Conservation (phyloP, 92 coral and sea anemone genomes). For the Pocillopora meandrina region DNA sequence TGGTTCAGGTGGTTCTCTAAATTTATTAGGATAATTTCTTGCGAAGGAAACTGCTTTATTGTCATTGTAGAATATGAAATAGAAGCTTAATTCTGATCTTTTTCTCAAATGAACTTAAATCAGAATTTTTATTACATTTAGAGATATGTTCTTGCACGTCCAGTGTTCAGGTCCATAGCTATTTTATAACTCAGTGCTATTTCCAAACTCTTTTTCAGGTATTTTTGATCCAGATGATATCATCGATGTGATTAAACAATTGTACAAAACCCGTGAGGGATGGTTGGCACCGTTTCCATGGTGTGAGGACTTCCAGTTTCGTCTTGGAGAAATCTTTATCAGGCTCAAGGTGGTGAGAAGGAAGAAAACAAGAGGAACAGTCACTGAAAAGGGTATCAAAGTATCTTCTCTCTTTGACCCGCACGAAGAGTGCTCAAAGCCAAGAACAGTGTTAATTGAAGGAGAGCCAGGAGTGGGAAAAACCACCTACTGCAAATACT, state of each 20-base stretch:
- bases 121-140: no score
- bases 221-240: background rate
- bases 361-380: conserved; percentile 28
- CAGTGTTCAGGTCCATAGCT: background rate
- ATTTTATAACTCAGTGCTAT: background rate
- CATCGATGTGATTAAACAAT: background rate
- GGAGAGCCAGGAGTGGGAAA: conserved; percentile 52
- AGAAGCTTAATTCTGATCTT: no score
- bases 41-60: background rate
- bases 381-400: conserved; percentile 10
- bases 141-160: background rate
- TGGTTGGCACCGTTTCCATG: conserved; percentile 27
- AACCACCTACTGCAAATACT: conserved; percentile 47
- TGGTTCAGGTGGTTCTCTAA: no score
- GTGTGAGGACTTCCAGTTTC: conserved; percentile 24
- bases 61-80: background rate
- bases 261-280: conserved; percentile 5
- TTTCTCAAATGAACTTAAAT: background rate
- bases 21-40: no score
- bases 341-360: conserved; percentile 24
- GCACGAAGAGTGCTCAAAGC: conserved; percentile 17
- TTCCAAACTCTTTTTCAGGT: background rate
- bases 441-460: conserved; percentile 45
- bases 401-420: conserved; percentile 46
- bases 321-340: conserved; percentile 35